Evolutionary conservation across 2,797 vertebrate genomes (phyloP).

Genomic region (Enteromius anoplus): DNA sequence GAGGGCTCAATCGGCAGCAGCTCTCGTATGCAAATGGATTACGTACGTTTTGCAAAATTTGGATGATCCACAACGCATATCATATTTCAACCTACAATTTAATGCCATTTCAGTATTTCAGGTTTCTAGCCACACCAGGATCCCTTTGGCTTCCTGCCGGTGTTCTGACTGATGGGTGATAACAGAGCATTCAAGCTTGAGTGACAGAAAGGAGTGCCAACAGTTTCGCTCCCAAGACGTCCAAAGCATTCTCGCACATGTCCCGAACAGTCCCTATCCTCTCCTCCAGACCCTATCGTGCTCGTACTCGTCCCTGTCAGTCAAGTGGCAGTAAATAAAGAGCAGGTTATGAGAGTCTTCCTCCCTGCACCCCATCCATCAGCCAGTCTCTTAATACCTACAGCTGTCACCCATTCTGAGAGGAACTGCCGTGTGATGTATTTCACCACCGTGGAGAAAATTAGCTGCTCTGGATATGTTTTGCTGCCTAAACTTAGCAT

Average conservation of each 20-base stretch:
- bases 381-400: conserved; percentile 75
- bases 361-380: conserved; percentile 75
- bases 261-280: conserved; percentile 42
- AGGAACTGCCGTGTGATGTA: conserved; percentile 57
- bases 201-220: conserved; percentile 41
- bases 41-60: conserved; percentile 9
- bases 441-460: conserved; percentile 60
- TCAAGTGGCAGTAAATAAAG: conserved; percentile 75
- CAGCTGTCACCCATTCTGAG: conserved; percentile 70
- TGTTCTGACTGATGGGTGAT: conserved; percentile 48
- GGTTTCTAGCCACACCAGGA: conserved; percentile 27
- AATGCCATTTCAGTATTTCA: conserved; percentile 21
- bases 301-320: conserved; percentile 58
- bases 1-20: conserved; percentile 7
- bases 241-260: conserved; percentile 64
- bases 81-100: conserved; percentile 26
- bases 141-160: conserved; percentile 19
- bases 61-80: conserved; percentile 26
- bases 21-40: conserved; percentile 4
- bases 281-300: conserved; percentile 16
- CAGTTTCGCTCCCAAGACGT: conserved; percentile 64
- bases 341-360: conserved; percentile 74
- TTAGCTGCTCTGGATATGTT: conserved; percentile 62
- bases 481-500: conserved; percentile 59
- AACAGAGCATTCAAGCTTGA: conserved; percentile 41